Conservation (phyloP, 2,113 vertebrate genomes). For the Nothobranchius furzeri region DNA sequence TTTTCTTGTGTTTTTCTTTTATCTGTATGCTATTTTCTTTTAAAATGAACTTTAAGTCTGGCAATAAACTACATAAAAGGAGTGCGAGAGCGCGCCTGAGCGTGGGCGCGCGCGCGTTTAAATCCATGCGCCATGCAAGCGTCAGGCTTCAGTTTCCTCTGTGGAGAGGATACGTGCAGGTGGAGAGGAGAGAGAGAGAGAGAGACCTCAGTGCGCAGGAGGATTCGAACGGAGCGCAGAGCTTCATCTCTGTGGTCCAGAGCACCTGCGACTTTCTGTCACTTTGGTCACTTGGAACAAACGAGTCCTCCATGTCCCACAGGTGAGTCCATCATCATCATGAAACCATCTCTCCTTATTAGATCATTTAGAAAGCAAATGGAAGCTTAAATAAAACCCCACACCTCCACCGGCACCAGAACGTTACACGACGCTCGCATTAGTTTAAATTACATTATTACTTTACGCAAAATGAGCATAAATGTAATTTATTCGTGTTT, state of each 20-base stretch:
- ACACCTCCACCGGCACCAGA: too few species aligned
- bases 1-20: too few species aligned
- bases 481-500: neutral
- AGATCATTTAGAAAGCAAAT: too few species aligned
- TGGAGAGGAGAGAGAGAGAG: slow-evolving; percentile 34
- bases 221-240: slow-evolving; percentile 43
- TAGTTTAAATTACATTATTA: too few species aligned
- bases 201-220: slow-evolving; percentile 51
- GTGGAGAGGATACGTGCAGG: slow-evolving; percentile 69
- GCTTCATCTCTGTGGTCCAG: slow-evolving; percentile 35
- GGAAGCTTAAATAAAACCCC: too few species aligned
- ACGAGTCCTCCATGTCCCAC: slow-evolving; percentile 36
- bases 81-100: slow-evolving; percentile 3
- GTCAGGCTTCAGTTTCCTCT: slow-evolving; percentile 63
- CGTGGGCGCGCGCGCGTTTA: slow-evolving; percentile 51
- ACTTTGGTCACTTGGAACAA: slow-evolving; percentile 15
- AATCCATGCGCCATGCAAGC: slow-evolving; percentile 55
- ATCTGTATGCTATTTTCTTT: too few species aligned
- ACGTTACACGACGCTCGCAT: too few species aligned
- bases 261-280: slow-evolving; percentile 43
- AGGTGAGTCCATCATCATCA: slow-evolving; percentile 54
- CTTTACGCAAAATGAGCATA: neutral
- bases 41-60: too few species aligned
- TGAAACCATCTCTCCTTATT: neutral
- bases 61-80: slow-evolving; percentile 11